Percentiles rank a stretch among this genome's conserved stretches.
Evolutionary conservation across 2,888 invertebrate genomes (phyloP).

Genomic region (Cacoxenus indagator): DNA sequence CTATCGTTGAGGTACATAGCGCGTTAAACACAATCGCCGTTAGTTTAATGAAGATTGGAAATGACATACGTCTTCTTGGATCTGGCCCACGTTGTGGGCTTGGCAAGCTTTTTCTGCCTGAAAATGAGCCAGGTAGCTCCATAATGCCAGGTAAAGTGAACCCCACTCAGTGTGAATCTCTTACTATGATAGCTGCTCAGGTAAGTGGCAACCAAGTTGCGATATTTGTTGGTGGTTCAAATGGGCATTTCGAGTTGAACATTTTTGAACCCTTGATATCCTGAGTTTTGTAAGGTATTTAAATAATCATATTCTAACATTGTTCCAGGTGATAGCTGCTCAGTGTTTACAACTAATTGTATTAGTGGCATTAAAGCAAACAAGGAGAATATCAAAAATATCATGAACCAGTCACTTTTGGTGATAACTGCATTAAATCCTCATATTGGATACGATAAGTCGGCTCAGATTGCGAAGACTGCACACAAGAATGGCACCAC

Average conservation of each 20-base stretch:
- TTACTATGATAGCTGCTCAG: constrained; percentile 95
- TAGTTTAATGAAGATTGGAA: constrained; percentile 96
- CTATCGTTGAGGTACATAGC: constrained; percentile 94
- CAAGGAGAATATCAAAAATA: constrained; percentile 79
- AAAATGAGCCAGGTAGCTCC: constrained; percentile 97
- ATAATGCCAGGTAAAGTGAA: constrained; percentile 99
- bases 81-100: constrained; percentile 97
- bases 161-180: constrained; percentile 97
- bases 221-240: constrained; percentile 88
- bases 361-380: constrained; percentile 85
- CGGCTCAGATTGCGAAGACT: constrained; percentile 94
- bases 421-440: constrained; percentile 96
- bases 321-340: constrained; percentile 78
- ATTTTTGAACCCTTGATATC: constrained; percentile 94
- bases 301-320: not conserved
- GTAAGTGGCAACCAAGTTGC: constrained; percentile 99
- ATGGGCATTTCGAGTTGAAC: constrained; percentile 98
- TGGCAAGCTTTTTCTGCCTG: constrained; percentile 91
- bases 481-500: constrained; percentile 91
- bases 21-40: constrained; percentile 91
- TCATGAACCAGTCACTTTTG: constrained; percentile 95
- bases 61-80: constrained; percentile 90
- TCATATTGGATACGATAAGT: constrained; percentile 96
- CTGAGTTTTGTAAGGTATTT: not conserved
- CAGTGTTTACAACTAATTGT: constrained; percentile 88